A percentile compares a stretch with the other conserved stretches of the same genome.
Evolutionary conservation across 2,888 invertebrate species (phyloP).

Genomic region (Chorisops tibialis): DNA sequence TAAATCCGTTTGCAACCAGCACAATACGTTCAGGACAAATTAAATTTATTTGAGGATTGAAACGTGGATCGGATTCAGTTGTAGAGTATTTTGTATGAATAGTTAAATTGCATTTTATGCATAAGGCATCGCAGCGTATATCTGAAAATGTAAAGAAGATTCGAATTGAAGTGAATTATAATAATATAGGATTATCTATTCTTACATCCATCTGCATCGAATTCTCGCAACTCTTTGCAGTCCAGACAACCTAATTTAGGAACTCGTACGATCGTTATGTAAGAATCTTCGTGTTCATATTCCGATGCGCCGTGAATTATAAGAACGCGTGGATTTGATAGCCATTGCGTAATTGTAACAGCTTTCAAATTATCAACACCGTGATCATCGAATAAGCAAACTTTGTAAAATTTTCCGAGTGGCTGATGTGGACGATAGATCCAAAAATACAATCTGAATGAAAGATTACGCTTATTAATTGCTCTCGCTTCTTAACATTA

Average conservation of each 20-base stretch:
- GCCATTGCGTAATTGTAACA: slow-evolving; percentile 64
- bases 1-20: slow-evolving; percentile 79
- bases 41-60: slow-evolving; percentile 66
- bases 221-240: slow-evolving; percentile 57
- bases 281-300: slow-evolving; percentile 51
- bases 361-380: slow-evolving; percentile 59
- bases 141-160: slow-evolving; percentile 47
- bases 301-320: slow-evolving; percentile 58
- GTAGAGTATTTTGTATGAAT: slow-evolving; percentile 90
- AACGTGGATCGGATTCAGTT: slow-evolving; percentile 78
- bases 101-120: slow-evolving; percentile 85
- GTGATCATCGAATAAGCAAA: slow-evolving; percentile 61
- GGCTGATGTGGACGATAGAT: slow-evolving; percentile 50
- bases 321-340: slow-evolving; percentile 58
- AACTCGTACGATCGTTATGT: slow-evolving; percentile 53
- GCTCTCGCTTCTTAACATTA: neutral
- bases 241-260: slow-evolving; percentile 63
- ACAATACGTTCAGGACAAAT: slow-evolving; percentile 72
- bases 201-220: slow-evolving; percentile 52
- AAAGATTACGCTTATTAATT: neutral
- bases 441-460: slow-evolving; percentile 49
- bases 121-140: slow-evolving; percentile 65
- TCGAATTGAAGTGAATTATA: slow-evolving; percentile 38
- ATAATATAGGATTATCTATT: slow-evolving; percentile 1
- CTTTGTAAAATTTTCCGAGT: slow-evolving; percentile 53